phyloP scores from a whole-genome alignment of 1,140 invertebrate species.

The Drosophila quadrilineata region DNA sequence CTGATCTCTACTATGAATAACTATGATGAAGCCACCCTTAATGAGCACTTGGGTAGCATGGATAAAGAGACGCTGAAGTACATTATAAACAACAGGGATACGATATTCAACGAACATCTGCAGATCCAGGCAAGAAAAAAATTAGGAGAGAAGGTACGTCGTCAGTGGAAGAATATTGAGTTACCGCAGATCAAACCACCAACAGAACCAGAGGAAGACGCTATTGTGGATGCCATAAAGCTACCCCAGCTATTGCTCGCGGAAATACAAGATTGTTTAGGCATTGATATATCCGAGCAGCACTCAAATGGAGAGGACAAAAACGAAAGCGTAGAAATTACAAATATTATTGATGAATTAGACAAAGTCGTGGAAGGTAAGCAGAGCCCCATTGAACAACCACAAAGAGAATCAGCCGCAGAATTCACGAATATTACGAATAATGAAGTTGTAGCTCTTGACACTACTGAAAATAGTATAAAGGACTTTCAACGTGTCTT shows the following conservation, averaged over 20 bases:
- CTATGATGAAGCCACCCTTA: slow-evolving; percentile 11
- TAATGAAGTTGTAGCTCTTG: too few species aligned
- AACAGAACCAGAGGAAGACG: slow-evolving; percentile 55
- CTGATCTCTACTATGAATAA: too few species aligned
- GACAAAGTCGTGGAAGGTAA: neutral
- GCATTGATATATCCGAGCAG: slow-evolving; percentile 35
- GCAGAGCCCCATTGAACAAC: neutral
- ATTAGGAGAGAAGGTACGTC: slow-evolving; percentile 63
- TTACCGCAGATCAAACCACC: slow-evolving; percentile 41
- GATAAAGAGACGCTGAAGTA: slow-evolving; percentile 68
- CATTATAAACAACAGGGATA: slow-evolving; percentile 70
- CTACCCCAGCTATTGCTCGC: slow-evolving; percentile 57
- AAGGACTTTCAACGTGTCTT: slow-evolving; percentile 24
- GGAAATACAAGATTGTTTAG: slow-evolving; percentile 71
- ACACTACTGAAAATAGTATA: too few species aligned
- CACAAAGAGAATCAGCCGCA: neutral
- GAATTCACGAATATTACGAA: too few species aligned
- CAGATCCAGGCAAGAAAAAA: slow-evolving; percentile 60
- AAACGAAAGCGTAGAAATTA: neutral
- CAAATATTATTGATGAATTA: too few species aligned
- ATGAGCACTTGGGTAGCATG: slow-evolving; percentile 60
- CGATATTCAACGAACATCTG: slow-evolving; percentile 69
- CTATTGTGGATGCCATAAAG: slow-evolving; percentile 65
- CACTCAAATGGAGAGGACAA: too few species aligned
- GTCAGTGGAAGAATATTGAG: slow-evolving; percentile 60